These are phyloP conservation scores for Drosophila longiperda DNA, from an alignment of 2,888 invertebrate genomes.

Conservation along the genomic window DNA sequence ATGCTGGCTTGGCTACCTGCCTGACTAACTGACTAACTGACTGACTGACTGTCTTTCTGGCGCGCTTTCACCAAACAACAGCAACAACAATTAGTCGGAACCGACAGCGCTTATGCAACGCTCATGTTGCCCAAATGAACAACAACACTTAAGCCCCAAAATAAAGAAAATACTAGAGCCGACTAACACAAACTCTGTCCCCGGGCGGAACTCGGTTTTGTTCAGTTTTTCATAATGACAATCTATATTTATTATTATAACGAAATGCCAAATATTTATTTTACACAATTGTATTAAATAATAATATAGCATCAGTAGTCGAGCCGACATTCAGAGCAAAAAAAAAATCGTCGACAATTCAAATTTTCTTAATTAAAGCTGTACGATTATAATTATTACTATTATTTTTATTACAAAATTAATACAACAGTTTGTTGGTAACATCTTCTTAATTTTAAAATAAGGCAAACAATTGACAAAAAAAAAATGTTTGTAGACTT, in stretches of 20 bases:
- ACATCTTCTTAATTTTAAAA: background rate
- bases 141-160: slow-evolving; percentile 6
- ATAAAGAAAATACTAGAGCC: background rate
- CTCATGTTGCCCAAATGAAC: slow-evolving; percentile 10
- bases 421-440: background rate
- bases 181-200: background rate
- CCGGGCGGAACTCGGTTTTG: background rate
- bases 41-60: background rate
- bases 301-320: background rate
- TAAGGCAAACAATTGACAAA: background rate
- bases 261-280: background rate
- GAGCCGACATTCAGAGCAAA: background rate
- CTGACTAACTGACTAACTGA: background rate
- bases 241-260: background rate
- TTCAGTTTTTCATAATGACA: background rate
- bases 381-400: background rate
- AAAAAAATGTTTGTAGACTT: background rate
- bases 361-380: background rate
- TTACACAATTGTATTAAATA: background rate
- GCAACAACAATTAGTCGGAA: slow-evolving; percentile 43
- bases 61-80: slow-evolving; percentile 51
- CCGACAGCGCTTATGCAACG: slow-evolving; percentile 49
- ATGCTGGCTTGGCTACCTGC: slow-evolving; percentile 9
- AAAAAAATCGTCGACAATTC: background rate
- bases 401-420: background rate